Evolutionary conservation across 2,113 vertebrate genomes (phyloP).

Genomic region (Gadus macrocephalus): DNA sequence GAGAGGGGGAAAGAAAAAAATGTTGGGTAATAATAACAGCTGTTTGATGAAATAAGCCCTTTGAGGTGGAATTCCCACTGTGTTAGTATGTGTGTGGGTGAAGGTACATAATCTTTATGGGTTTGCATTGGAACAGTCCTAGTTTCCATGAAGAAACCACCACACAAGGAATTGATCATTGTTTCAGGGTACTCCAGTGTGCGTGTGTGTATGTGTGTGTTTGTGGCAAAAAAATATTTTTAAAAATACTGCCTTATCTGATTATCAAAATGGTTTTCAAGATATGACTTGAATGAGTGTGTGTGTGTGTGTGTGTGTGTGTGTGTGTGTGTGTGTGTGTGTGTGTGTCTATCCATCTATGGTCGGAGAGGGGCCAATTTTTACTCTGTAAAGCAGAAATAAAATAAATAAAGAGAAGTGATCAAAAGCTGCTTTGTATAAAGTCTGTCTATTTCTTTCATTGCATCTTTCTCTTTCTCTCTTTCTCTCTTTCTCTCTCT

Average conservation of each 20-base stretch:
- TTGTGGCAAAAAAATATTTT: neutral
- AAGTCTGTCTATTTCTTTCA: slow-evolving; percentile 8
- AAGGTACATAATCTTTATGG: neutral
- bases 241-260: too few species aligned
- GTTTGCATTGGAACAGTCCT: slow-evolving; percentile 1
- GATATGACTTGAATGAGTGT: neutral
- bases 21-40: too few species aligned
- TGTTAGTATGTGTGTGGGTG: neutral
- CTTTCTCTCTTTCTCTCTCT: slow-evolving; percentile 9
- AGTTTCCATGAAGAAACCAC: slow-evolving; percentile 4
- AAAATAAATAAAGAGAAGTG: slow-evolving; percentile 2
- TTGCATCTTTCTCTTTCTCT: slow-evolving; percentile 9
- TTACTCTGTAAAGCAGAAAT: neutral
- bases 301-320: slow-evolving; percentile 47
- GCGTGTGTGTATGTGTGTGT: slow-evolving; percentile 3
- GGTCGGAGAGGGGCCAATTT: slow-evolving; percentile 12
- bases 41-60: too few species aligned
- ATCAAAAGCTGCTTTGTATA: slow-evolving; percentile 14
- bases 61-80: too few species aligned
- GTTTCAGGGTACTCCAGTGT: slow-evolving; percentile 5
- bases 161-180: neutral
- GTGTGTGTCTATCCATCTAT: slow-evolving; percentile 23
- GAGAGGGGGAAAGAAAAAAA: neutral
- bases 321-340: slow-evolving; percentile 38
- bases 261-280: too few species aligned